These are phyloP conservation scores for Dipus sagitta DNA, from an alignment of 2,797 vertebrate species.

Conservation along the genomic window DNA sequence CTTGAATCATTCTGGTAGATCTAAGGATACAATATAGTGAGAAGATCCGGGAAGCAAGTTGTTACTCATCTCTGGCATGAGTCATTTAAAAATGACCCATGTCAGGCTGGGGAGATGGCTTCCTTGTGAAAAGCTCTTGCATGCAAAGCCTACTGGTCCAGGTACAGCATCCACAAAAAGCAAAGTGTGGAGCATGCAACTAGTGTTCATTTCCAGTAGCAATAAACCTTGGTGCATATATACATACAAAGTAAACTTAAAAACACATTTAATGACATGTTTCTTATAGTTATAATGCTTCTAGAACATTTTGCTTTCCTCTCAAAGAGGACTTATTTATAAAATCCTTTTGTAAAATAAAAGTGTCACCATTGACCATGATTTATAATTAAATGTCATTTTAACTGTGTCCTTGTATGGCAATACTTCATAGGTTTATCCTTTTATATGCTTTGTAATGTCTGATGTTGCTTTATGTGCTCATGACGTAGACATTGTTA, in stretches of 20 bases:
- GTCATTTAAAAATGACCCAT: too few relatives aligned
- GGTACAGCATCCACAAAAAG: too few relatives aligned
- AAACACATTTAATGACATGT: background rate
- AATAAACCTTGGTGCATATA: too few relatives aligned
- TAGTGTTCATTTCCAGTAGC: too few relatives aligned
- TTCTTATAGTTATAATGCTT: background rate
- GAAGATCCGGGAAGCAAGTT: background rate
- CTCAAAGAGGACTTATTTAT: constrained; percentile 11
- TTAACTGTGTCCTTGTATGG: background rate
- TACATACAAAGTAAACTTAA: too few relatives aligned
- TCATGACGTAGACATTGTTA: background rate
- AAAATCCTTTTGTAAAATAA: constrained; percentile 27
- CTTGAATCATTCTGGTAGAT: constrained; percentile 4
- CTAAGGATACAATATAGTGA: background rate
- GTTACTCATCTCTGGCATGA: background rate
- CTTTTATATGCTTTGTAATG: background rate
- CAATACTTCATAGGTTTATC: background rate
- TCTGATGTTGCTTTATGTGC: background rate
- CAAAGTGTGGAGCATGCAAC: too few relatives aligned
- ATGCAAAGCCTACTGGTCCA: too few relatives aligned
- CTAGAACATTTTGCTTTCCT: constrained; percentile 23
- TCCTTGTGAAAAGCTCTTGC: too few relatives aligned
- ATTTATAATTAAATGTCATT: constrained; percentile 22
- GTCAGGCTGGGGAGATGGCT: too few relatives aligned
- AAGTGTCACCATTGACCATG: background rate